A percentile compares a stretch with the other conserved stretches of the same genome.
Conservation (phyloP, 92 coral and sea anemone species). For the Muricea muricata region DNA sequence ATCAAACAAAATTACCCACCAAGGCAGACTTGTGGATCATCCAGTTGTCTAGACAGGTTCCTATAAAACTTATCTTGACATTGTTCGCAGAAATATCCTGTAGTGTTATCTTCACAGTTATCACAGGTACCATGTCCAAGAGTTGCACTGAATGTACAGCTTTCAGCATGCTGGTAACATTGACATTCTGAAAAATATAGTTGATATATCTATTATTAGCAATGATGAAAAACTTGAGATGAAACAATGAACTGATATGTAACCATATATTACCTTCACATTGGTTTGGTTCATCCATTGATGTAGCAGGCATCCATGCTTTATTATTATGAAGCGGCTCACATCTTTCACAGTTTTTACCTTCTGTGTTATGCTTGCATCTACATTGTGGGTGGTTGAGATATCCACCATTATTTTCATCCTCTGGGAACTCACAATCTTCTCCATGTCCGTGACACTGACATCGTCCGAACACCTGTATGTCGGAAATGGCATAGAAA, state of each 20-base stretch:
- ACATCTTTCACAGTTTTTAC: conserved; percentile 88
- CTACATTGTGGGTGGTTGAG: conserved; percentile 55
- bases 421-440: conserved; percentile 67
- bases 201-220: background rate
- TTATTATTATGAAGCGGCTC: conserved; percentile 87
- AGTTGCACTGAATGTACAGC: conserved; percentile 72
- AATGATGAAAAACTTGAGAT: too few relatives aligned
- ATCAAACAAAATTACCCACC: conserved; percentile 59
- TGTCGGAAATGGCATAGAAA: conserved; percentile 83
- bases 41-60: conserved; percentile 63
- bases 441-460: conserved; percentile 90
- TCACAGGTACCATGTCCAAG: conserved; percentile 84
- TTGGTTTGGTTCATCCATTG: conserved; percentile 72
- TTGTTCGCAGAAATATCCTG: conserved; percentile 85
- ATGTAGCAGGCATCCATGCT: conserved; percentile 87
- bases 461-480: conserved; percentile 73
- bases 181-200: conserved; percentile 68
- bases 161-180: conserved; percentile 77
- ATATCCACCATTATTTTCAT: conserved; percentile 30
- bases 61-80: conserved; percentile 86
- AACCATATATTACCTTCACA: conserved; percentile 95
- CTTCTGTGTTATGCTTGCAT: conserved; percentile 80
- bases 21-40: conserved; percentile 76
- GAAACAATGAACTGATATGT: too few relatives aligned
- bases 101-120: conserved; percentile 83